Evolutionary conservation across 2,113 vertebrate genomes (phyloP), one percentile per base, ranked within the genome.

Genomic region (Raja brachyura): DNA sequence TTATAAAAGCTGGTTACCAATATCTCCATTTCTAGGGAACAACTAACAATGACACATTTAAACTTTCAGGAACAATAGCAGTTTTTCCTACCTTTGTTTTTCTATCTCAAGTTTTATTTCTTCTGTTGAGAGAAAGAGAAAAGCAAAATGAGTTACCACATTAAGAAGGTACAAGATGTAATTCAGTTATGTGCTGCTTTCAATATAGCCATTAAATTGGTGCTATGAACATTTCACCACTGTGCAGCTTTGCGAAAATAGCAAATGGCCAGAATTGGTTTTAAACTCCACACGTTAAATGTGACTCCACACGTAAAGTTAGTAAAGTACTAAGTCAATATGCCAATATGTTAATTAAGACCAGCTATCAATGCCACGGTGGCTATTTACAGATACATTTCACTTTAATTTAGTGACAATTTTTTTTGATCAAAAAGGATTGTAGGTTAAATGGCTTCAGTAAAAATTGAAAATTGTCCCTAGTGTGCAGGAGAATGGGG

Each of bases 41-140:
- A n/a, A 7, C 28, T 59, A 86, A 86, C 25, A 68, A 59, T n/a
- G 25, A n/a, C n/a, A 61, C 25, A 61, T 59, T 48, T 39, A 7
- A 70, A 70, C 63, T 70, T 39, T 61, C 6, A 90, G 63, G 16
- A 61, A 66, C 3, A 92, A 56, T 11, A 13, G 75, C 56, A 13
- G 56, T 28, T 39, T 63, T 6, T 81, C 96, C 96, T 96, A 99
- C 98, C 97, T 98, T 95, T 98, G 97, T 94, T 97, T 97, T 94
- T 98, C 97, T 94, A 98, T 95, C 94, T 98, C 98, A 39, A 94
- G 93, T 96, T 98, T 98, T 96, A 99, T 98, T 97, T 99, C 98
- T 97, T 98, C 98, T 99, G 94, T 54, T 79, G 94, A 93, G 94
- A 68, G 95, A 77, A 94, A 94, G 86, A 96, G 94, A 93, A 10